Percentiles rank a stretch among this genome's conserved stretches.
These are phyloP conservation scores for Vulpes lagopus DNA, from an alignment of 2,113 vertebrate species.

Conservation along the genomic window DNA sequence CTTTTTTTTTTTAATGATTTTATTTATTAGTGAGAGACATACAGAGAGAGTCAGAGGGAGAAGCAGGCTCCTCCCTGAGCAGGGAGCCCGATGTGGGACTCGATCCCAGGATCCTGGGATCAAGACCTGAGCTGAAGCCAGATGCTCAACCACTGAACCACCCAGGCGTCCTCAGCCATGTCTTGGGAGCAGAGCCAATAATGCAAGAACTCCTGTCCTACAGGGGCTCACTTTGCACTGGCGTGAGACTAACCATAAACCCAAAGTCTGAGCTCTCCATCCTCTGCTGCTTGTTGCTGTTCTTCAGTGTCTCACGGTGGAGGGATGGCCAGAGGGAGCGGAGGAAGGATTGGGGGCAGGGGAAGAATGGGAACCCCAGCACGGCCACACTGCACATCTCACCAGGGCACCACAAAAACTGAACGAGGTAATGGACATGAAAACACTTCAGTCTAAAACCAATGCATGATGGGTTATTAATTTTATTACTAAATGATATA, in stretches of 20 bases:
- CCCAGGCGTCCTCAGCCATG: too few species aligned
- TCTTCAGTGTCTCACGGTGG: neutral
- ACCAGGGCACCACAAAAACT: too few species aligned
- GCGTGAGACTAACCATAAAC: neutral
- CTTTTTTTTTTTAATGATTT: too few species aligned
- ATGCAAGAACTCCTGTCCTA: accelerated
- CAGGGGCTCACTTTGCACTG: accelerated
- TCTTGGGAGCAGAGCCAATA: accelerated
- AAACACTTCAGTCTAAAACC: neutral
- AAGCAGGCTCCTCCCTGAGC: too few species aligned
- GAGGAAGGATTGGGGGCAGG: too few species aligned
- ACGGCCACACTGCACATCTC: neutral
- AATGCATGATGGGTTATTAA: too few species aligned
- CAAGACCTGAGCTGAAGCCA: too few species aligned
- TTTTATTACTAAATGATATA: neutral
- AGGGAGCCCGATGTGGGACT: too few species aligned
- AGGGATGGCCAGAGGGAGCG: neutral
- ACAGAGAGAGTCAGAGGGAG: too few species aligned
- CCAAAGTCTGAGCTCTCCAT: accelerated
- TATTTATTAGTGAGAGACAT: too few species aligned
- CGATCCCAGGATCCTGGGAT: too few species aligned
- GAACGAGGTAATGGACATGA: neutral
- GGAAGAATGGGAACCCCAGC: neutral
- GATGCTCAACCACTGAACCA: too few species aligned
- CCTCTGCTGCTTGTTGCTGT: neutral